Conservation (phyloP, 2,888 invertebrate genomes). For the Mimumesa dahlbomi region DNA sequence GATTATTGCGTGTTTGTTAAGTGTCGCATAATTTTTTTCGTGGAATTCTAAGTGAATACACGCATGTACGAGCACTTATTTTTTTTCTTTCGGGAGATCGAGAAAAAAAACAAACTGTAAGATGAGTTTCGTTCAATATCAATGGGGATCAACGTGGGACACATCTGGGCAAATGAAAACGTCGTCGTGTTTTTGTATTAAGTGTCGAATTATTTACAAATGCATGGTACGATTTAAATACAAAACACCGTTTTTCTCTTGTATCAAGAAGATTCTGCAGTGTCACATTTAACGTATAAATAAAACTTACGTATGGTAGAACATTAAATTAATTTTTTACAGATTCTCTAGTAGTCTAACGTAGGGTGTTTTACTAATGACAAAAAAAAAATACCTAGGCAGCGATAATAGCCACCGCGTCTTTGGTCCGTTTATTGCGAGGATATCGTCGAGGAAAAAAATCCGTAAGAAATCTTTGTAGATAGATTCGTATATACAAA, state of each 20-base stretch:
- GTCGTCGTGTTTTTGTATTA: constrained; percentile 41
- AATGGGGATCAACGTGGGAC: neutral
- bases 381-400: constrained; percentile 61
- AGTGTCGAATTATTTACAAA: constrained; percentile 65
- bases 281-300: constrained; percentile 70
- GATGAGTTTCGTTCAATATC: neutral
- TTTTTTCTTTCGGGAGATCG: neutral
- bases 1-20: neutral
- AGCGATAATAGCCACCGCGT: constrained; percentile 67
- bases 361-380: constrained; percentile 21
- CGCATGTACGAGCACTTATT: no score
- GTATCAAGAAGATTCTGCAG: constrained; percentile 66
- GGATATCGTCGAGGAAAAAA: constrained; percentile 27
- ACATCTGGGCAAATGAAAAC: neutral
- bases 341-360: constrained; percentile 31
- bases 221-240: constrained; percentile 71
- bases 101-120: neutral
- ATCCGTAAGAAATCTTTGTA: constrained; percentile 1
- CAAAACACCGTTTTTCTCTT: constrained; percentile 66
- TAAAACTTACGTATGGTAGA: constrained; percentile 67
- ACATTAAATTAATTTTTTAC: constrained; percentile 55
- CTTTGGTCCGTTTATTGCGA: constrained; percentile 70
- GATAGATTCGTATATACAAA: constrained; percentile 32
- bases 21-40: neutral
- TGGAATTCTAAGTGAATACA: no score